Evolutionary conservation across 2,888 invertebrate genomes (phyloP).

Genomic region (Caenorhabditis auriculariae): DNA sequence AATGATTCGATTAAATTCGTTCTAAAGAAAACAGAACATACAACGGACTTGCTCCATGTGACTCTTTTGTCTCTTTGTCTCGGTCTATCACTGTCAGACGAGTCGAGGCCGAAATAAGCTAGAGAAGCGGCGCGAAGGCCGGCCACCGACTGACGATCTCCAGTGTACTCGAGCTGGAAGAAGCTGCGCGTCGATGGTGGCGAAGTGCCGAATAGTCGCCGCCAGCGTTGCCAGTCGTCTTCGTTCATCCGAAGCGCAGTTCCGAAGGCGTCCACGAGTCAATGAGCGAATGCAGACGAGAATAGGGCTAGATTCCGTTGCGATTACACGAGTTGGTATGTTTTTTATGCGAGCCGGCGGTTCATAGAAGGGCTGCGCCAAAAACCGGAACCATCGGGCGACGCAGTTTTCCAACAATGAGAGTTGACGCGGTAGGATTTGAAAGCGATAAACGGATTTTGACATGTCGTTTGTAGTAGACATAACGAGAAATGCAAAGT

Average conservation of each 20-base stretch:
- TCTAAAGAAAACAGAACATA: conserved; percentile 4
- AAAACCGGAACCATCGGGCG: conserved; percentile 17
- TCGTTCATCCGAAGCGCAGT: neutral
- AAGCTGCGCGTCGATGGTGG: conserved; percentile 5
- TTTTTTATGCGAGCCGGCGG: conserved; percentile 6
- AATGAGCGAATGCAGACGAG: too few species aligned
- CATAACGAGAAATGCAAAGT: too few species aligned
- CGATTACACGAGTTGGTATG: conserved; percentile 6
- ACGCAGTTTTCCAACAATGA: too few species aligned
- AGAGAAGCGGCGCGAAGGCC: conserved; percentile 9
- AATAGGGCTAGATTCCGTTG: too few species aligned
- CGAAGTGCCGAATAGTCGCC: conserved; percentile 12
- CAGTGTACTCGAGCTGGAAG: too few species aligned
- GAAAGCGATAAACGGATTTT: too few species aligned
- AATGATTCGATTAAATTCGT: neutral
- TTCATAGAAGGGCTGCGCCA: conserved; percentile 7
- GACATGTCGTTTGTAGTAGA: too few species aligned
- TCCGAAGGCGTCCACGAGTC: too few species aligned
- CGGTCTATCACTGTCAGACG: neutral
- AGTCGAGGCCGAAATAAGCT: conserved; percentile 7
- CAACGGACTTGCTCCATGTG: conserved; percentile 23
- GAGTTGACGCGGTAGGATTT: too few species aligned
- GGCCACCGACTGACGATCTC: conserved; percentile 7
- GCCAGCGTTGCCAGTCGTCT: conserved; percentile 22
- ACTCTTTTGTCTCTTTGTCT: conserved; percentile 18